Percentiles rank a stretch among this genome's conserved stretches.
phyloP scores from a whole-genome alignment of 2,797 vertebrate species.

The Peromyscus attwateri region DNA sequence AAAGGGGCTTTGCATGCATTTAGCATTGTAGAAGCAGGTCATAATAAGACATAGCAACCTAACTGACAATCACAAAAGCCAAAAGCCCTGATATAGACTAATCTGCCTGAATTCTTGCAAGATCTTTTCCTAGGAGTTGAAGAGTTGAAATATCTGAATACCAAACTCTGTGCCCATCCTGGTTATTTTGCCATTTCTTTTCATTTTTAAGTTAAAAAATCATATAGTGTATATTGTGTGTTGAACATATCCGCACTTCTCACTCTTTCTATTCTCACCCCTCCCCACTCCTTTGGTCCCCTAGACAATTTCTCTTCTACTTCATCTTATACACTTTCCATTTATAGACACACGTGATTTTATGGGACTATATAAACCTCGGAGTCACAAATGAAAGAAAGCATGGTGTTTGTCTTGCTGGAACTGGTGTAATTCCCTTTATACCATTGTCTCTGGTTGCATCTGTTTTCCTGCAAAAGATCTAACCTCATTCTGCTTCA shows the following conservation, averaged over 20 bases:
- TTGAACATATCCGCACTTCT: neutral
- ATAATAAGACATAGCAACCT: conserved; percentile 52
- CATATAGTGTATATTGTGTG: neutral
- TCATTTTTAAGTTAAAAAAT: neutral
- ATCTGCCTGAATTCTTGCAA: conserved; percentile 42
- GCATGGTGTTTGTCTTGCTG: neutral
- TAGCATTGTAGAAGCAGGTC: neutral
- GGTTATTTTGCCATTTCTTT: conserved; percentile 62
- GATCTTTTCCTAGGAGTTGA: conserved; percentile 49
- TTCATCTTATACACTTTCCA: neutral
- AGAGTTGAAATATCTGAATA: conserved; percentile 58
- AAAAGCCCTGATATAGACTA: conserved; percentile 77
- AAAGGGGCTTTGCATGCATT: neutral
- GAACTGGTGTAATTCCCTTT: neutral
- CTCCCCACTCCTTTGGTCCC: neutral
- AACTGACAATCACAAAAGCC: conserved; percentile 54
- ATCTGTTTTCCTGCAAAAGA: neutral
- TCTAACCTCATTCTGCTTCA: neutral
- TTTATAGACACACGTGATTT: neutral
- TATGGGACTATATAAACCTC: neutral
- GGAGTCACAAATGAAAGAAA: neutral
- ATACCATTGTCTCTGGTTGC: neutral
- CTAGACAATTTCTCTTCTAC: neutral
- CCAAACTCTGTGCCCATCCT: conserved; percentile 73
- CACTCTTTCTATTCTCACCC: too few relatives aligned